Evolutionary conservation across 2,888 invertebrate species (phyloP).

Genomic region (Electrophaes corylata): DNA sequence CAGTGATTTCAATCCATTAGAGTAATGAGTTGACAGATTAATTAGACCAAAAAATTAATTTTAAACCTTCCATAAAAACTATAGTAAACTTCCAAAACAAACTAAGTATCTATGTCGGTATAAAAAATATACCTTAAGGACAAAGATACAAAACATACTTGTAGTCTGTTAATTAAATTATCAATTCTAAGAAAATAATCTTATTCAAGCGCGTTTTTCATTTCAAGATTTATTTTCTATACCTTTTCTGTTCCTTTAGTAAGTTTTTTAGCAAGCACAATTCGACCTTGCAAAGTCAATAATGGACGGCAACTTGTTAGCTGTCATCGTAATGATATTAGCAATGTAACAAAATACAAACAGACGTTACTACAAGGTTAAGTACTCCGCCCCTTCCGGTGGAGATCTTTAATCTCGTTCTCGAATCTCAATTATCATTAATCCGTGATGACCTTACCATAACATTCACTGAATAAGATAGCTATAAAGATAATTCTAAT

Average conservation of each 20-base stretch:
- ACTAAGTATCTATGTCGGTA: too few relatives aligned
- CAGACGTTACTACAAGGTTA: conserved; percentile 56
- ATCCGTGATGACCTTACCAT: conserved; percentile 47
- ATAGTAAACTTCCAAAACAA: too few relatives aligned
- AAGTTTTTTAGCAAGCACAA: conserved; percentile 50
- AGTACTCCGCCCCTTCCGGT: conserved; percentile 58
- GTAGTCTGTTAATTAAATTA: not conserved
- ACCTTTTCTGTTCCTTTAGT: not conserved
- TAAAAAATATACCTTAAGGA: too few relatives aligned
- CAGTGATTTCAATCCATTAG: conserved; percentile 29
- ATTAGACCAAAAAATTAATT: not conserved
- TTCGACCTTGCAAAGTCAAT: conserved; percentile 59
- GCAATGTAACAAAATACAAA: conserved; percentile 31
- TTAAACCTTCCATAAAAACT: too few relatives aligned
- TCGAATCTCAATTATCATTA: conserved; percentile 35
- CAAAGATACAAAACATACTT: too few relatives aligned
- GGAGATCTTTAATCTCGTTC: conserved; percentile 47
- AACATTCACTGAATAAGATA: conserved; percentile 41
- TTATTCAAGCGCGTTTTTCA: not conserved
- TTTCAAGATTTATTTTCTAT: not conserved
- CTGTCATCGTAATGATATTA: conserved; percentile 57
- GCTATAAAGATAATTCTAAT: conserved; percentile 34
- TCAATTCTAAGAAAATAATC: not conserved
- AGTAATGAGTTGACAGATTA: not conserved
- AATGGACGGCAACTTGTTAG: conserved; percentile 57